These are phyloP conservation scores for Actenoides hombroni DNA, from an alignment of 2,113 vertebrate species.

Conservation along the genomic window DNA sequence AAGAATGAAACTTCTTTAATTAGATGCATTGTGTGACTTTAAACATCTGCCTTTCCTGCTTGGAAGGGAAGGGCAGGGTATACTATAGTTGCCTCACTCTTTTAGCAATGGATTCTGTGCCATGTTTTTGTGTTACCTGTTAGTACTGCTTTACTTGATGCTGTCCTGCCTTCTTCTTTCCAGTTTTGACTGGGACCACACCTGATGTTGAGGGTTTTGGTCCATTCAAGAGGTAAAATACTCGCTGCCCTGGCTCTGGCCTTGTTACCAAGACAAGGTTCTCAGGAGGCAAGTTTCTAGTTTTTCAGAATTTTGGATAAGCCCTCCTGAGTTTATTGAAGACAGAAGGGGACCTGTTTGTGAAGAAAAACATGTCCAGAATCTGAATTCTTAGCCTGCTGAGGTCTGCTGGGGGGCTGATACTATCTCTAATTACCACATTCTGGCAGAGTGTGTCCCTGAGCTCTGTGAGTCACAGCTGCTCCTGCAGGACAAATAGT, in stretches of 20 bases:
- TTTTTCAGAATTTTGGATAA: not conserved
- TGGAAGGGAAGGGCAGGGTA: not conserved
- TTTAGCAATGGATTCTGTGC: not conserved
- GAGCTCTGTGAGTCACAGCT: not conserved
- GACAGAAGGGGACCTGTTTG: not conserved
- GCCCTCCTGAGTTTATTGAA: not conserved
- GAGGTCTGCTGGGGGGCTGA: not conserved
- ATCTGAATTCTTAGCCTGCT: not conserved
- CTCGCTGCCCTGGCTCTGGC: fast-evolving
- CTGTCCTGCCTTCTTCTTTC: not conserved
- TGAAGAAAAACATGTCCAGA: not conserved
- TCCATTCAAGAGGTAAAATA: not conserved
- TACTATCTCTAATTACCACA: not conserved
- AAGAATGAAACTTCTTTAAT: not conserved
- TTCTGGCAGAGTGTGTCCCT: not conserved
- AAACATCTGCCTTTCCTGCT: not conserved
- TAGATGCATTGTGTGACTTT: not conserved
- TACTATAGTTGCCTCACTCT: not conserved
- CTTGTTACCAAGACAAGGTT: not conserved
- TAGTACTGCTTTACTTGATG: not conserved
- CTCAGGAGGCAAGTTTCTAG: not conserved
- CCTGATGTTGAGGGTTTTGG: not conserved
- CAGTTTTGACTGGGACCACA: not conserved
- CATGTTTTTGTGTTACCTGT: not conserved
- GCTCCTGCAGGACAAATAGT: not conserved